Evolutionary conservation across 2,113 vertebrate genomes (phyloP).

Genomic region (Actinemys pallida): DNA sequence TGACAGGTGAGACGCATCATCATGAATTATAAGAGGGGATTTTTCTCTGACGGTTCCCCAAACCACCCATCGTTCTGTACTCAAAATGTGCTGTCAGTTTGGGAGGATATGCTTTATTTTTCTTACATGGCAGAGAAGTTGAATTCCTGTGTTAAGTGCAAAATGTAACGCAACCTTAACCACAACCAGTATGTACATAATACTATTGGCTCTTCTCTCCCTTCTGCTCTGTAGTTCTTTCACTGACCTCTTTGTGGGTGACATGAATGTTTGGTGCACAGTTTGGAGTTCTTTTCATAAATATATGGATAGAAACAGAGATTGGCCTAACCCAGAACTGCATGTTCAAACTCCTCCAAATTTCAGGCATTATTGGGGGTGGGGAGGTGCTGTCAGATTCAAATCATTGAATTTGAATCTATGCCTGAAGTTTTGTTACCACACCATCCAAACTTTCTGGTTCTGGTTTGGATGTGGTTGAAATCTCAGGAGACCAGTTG

Average conservation of each 20-base stretch:
- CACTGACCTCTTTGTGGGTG: accelerated
- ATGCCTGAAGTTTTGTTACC: neutral
- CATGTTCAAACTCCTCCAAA: accelerated
- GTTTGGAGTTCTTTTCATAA: neutral
- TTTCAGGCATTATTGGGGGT: neutral
- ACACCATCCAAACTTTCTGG: neutral
- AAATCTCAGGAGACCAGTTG: neutral
- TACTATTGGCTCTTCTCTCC: accelerated
- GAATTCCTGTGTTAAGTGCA: neutral
- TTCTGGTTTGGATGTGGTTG: neutral
- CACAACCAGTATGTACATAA: neutral
- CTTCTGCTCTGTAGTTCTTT: accelerated
- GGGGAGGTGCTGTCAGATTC: accelerated
- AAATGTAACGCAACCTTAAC: neutral
- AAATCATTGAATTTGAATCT: neutral
- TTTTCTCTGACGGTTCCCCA: neutral
- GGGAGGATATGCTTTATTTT: neutral
- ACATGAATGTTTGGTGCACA: accelerated
- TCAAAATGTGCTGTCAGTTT: neutral
- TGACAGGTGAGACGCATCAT: slow-evolving; percentile 87
- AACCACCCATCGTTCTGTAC: neutral
- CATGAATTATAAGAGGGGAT: neutral
- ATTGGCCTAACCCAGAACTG: accelerated
- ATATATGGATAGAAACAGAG: neutral
- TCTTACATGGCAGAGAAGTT: neutral